phyloP scores from a whole-genome alignment of 2,888 invertebrate genomes.

The Dryobotodes eremita region DNA sequence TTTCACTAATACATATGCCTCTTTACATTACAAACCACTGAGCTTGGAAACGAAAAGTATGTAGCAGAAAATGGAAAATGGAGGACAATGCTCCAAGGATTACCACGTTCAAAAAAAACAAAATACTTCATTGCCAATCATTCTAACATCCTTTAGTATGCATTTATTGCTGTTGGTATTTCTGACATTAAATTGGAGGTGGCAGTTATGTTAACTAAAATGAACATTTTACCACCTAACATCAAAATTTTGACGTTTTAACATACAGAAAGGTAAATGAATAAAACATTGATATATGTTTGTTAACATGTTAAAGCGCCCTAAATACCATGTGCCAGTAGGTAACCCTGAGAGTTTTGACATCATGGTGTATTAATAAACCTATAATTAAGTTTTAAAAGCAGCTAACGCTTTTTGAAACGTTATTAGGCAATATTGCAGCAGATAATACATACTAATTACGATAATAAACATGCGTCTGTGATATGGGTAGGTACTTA shows the following conservation, averaged over 20 bases:
- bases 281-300: conserved; percentile 24
- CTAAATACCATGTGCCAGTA: conserved; percentile 30
- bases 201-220: conserved; percentile 11
- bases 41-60: background rate
- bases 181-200: background rate
- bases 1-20: background rate
- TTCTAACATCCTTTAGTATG: background rate
- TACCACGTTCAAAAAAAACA: background rate
- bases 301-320: conserved; percentile 16
- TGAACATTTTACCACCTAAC: background rate
- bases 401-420: conserved; percentile 38
- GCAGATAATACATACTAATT: conserved; percentile 56
- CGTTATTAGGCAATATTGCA: conserved; percentile 38
- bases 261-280: conserved; percentile 23
- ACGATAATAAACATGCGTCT: conserved; percentile 41
- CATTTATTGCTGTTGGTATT: background rate
- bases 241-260: conserved; percentile 15
- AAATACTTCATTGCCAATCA: background rate
- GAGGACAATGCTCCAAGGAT: background rate
- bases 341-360: conserved; percentile 52
- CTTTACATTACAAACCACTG: background rate
- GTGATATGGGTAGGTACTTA: conserved; percentile 22
- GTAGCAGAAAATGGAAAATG: background rate
- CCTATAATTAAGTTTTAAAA: conserved; percentile 57
- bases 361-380: conserved; percentile 48